These are phyloP conservation scores for Strigamia crassipes DNA, from an alignment of 2,888 invertebrate genomes.

Conservation along the genomic window DNA sequence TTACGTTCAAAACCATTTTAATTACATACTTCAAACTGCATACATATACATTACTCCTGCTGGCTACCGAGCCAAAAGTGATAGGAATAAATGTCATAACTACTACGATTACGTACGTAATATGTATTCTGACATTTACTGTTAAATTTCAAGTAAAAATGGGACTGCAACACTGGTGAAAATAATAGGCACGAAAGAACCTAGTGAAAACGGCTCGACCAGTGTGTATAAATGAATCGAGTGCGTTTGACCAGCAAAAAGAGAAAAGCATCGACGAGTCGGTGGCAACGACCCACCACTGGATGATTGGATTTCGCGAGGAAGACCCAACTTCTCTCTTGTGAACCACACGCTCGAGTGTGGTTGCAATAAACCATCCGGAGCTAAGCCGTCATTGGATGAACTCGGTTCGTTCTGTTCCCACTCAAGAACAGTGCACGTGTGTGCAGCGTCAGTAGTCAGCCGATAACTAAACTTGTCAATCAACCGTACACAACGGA, in stretches of 20 bases:
- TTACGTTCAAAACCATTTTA: no score
- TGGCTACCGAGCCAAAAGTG: no score
- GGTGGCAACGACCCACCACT: neutral
- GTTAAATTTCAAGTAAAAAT: no score
- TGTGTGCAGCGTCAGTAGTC: neutral
- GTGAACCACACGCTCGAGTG: neutral
- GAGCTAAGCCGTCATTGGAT: slow-evolving; percentile 13
- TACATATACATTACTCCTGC: no score
- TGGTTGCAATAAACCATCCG: neutral
- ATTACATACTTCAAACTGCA: no score
- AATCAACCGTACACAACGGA: neutral
- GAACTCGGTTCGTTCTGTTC: neutral
- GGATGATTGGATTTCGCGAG: neutral
- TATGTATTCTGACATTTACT: no score
- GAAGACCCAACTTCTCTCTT: neutral
- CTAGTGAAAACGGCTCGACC: neutral
- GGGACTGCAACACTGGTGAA: no score
- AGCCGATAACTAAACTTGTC: neutral
- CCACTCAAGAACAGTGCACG: neutral
- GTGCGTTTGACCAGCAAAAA: neutral
- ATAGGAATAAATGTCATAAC: no score
- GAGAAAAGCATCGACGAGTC: neutral
- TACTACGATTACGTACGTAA: no score
- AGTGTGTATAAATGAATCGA: neutral
- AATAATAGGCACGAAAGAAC: no score